Evolutionary conservation across 2,113 vertebrate genomes (phyloP).

Genomic region (Chloropsis cyanopogon): DNA sequence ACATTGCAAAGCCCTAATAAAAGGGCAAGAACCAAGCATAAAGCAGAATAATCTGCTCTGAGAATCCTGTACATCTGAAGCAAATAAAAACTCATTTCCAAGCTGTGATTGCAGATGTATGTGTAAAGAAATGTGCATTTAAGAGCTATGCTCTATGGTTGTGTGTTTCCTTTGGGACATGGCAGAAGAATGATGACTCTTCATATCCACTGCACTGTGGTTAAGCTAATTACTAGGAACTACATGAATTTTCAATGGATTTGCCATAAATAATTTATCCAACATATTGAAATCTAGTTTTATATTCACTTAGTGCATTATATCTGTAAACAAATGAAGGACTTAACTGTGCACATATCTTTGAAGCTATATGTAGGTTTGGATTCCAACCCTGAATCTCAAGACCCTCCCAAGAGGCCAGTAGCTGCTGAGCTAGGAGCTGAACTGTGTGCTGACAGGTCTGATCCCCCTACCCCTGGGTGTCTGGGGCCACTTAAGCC

Average conservation of each 20-base stretch:
- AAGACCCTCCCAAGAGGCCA: neutral
- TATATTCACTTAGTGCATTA: neutral
- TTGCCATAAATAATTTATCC: constrained; percentile 11
- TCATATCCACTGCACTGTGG: neutral
- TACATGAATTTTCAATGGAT: neutral
- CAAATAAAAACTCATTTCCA: neutral
- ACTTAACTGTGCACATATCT: neutral
- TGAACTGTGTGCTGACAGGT: neutral
- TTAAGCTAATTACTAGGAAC: neutral
- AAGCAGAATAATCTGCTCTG: neutral
- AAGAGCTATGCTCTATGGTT: neutral
- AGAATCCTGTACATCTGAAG: neutral
- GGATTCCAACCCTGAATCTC: neutral
- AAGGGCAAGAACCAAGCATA: neutral
- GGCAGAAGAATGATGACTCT: neutral
- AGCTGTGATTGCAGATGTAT: neutral
- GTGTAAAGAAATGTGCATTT: neutral
- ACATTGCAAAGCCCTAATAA: neutral
- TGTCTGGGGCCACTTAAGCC: neutral
- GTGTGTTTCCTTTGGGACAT: neutral
- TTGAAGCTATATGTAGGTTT: neutral
- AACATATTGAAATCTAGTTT: neutral
- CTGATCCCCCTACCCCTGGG: neutral
- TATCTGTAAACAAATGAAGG: neutral
- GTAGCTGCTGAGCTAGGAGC: neutral